Conservation (phyloP, 2,113 vertebrate species). For the Poeciliopsis occidentalis region DNA sequence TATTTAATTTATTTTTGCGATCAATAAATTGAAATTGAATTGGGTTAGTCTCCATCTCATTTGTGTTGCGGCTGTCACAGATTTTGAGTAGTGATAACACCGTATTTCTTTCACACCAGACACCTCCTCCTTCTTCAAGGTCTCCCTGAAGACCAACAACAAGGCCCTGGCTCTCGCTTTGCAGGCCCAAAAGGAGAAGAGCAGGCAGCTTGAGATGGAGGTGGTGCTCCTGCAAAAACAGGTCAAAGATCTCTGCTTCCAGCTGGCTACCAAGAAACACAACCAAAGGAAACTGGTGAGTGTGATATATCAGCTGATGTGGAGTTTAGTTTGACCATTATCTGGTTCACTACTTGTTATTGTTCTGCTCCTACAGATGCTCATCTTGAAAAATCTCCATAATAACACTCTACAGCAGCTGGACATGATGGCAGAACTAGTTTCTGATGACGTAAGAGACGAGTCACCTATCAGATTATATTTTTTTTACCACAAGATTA, state of each 20-base stretch:
- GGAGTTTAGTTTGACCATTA: background rate
- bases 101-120: slow-evolving; percentile 71
- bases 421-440: slow-evolving; percentile 60
- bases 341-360: background rate
- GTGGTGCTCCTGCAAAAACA: slow-evolving; percentile 84
- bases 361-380: slow-evolving; percentile 55
- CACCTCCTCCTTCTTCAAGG: slow-evolving; percentile 91
- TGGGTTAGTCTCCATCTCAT: slow-evolving; percentile 60
- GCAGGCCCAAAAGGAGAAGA: slow-evolving; percentile 84
- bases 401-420: slow-evolving; percentile 61
- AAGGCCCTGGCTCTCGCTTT: slow-evolving; percentile 89
- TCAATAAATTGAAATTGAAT: too few species aligned
- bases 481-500: too few species aligned
- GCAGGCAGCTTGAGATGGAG: slow-evolving; percentile 82
- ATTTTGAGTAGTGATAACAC: background rate
- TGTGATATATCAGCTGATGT: background rate
- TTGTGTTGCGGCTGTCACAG: background rate
- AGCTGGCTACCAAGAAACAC: slow-evolving; percentile 82
- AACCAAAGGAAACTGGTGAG: slow-evolving; percentile 88
- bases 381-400: slow-evolving; percentile 63
- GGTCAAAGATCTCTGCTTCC: slow-evolving; percentile 82
- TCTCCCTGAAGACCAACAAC: slow-evolving; percentile 93
- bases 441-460: slow-evolving; percentile 67
- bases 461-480: too few species aligned
- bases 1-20: too few species aligned